Conservation (phyloP, 2,113 vertebrate species). For the Jacana jacana region DNA sequence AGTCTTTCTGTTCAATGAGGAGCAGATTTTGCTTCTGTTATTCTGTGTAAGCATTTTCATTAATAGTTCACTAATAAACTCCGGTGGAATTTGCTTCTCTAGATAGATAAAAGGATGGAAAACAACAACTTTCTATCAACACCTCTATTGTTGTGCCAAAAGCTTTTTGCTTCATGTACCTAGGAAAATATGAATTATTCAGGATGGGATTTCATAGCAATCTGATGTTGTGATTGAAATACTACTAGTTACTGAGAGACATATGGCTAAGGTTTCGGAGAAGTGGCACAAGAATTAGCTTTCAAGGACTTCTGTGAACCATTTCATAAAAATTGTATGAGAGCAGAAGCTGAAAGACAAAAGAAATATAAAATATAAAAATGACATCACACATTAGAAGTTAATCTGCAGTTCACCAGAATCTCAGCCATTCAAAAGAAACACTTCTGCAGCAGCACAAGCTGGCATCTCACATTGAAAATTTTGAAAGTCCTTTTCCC, state of each 20-base stretch:
- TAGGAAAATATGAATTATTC: neutral
- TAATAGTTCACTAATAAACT: neutral
- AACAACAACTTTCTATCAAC: neutral
- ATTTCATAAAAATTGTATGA: neutral
- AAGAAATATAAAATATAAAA: neutral
- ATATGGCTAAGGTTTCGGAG: neutral
- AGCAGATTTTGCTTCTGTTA: neutral
- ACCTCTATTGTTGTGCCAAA: neutral
- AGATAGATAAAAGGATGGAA: neutral
- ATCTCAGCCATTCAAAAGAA: neutral
- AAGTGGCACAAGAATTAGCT: neutral
- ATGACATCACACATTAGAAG: neutral
- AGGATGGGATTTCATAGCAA: neutral
- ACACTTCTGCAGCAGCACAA: neutral
- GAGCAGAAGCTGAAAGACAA: neutral
- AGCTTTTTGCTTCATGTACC: neutral
- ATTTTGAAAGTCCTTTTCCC: neutral
- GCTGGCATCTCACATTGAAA: neutral
- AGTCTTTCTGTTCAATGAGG: neutral
- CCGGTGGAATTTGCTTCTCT: neutral
- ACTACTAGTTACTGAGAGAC: neutral
- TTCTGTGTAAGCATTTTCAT: neutral
- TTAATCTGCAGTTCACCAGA: neutral
- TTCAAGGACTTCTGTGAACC: neutral
- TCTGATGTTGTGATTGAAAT: neutral